Percentiles rank a stretch among this genome's conserved stretches.
phyloP scores from a whole-genome alignment of 2,113 vertebrate species.

The Notothenia coriiceps region DNA sequence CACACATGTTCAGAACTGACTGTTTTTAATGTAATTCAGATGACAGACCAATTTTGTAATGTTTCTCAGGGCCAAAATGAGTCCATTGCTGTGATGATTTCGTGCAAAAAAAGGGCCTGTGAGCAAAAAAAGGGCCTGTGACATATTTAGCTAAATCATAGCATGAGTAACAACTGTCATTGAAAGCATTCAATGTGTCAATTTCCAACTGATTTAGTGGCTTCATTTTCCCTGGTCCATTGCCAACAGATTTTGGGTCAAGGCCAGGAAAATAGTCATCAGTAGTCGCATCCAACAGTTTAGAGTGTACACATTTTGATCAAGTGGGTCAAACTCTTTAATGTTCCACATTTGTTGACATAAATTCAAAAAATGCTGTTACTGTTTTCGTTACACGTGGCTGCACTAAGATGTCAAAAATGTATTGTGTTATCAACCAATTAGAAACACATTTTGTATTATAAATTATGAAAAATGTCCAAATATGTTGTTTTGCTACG shows the following conservation, averaged over 20 bases:
- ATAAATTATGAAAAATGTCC: no score
- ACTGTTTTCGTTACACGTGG: conserved; percentile 30
- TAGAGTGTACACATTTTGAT: conserved; percentile 53
- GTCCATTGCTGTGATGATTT: conserved; percentile 37
- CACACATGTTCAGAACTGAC: conserved; percentile 38
- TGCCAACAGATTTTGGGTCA: conserved; percentile 63
- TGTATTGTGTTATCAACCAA: background rate
- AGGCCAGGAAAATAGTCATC: conserved; percentile 78
- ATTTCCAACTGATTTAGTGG: conserved; percentile 68
- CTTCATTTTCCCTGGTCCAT: conserved; percentile 68
- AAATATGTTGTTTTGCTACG: no score
- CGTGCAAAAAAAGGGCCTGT: conserved; percentile 15
- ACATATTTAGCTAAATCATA: conserved; percentile 58
- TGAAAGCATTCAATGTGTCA: conserved; percentile 53
- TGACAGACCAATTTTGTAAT: conserved; percentile 37
- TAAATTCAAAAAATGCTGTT: conserved; percentile 39
- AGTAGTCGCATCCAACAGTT: conserved; percentile 61
- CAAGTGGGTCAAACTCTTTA: conserved; percentile 64
- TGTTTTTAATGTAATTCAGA: conserved; percentile 47
- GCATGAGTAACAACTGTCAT: conserved; percentile 60
- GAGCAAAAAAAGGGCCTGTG: conserved; percentile 21
- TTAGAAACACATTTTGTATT: no score
- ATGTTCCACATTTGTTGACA: conserved; percentile 50
- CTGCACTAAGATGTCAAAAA: conserved; percentile 11
- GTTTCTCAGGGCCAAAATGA: conserved; percentile 40